Percentiles rank a stretch among this genome's conserved stretches.
phyloP scores from a whole-genome alignment of 2,113 vertebrate genomes.

The Eidolon helvum region DNA sequence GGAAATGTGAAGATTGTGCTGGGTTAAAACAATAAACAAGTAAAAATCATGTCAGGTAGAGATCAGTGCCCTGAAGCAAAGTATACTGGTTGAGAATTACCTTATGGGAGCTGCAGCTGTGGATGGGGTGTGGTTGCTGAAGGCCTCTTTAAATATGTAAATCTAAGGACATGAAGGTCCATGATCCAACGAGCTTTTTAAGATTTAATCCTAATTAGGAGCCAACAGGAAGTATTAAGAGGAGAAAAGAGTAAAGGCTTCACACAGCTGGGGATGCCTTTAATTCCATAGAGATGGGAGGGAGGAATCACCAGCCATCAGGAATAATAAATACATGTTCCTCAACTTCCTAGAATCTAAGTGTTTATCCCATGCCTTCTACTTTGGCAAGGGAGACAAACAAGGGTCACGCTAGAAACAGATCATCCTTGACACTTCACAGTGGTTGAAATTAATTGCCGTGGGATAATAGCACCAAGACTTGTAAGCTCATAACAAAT shows the following conservation, averaged over 20 bases:
- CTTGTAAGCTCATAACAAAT: conserved; percentile 51
- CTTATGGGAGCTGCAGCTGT: neutral
- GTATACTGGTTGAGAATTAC: neutral
- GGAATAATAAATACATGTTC: neutral
- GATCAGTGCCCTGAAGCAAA: neutral
- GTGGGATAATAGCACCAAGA: conserved; percentile 46
- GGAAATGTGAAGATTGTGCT: neutral
- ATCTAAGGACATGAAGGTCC: neutral
- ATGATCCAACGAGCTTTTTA: neutral
- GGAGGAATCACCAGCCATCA: neutral
- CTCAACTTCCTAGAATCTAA: neutral
- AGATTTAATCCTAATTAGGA: neutral
- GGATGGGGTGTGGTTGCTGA: rapidly evolving
- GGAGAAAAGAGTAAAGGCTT: neutral
- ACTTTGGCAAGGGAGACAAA: neutral
- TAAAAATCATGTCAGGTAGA: neutral
- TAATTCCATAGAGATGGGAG: neutral
- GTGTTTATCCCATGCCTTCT: neutral
- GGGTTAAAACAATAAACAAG: neutral
- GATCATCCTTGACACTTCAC: conserved; percentile 32
- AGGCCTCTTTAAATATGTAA: neutral
- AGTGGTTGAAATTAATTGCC: conserved; percentile 37
- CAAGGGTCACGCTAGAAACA: neutral
- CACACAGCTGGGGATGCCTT: neutral
- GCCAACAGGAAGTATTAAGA: neutral